phyloP scores from a whole-genome alignment of 2,113 vertebrate species.

The Turnix velox region DNA sequence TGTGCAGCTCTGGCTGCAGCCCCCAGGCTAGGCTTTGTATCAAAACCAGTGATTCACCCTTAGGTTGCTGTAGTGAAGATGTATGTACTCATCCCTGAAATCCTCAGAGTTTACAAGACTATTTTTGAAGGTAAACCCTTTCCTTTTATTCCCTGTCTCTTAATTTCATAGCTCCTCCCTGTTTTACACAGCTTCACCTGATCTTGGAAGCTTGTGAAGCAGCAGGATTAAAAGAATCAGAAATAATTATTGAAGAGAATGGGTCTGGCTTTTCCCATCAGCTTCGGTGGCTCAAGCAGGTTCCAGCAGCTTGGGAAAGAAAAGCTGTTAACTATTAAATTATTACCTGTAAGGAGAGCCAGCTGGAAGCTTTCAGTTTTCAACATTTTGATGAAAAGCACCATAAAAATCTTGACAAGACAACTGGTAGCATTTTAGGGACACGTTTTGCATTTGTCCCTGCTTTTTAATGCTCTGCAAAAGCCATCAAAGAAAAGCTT shows the following conservation, averaged over 20 bases:
- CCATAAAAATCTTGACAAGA: conserved; percentile 51
- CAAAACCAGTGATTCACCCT: background rate
- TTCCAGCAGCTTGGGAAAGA: conserved; percentile 42
- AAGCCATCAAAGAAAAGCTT: conserved; percentile 23
- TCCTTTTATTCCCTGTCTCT: background rate
- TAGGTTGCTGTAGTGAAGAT: background rate
- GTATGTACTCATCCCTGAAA: background rate
- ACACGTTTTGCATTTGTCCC: background rate
- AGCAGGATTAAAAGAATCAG: background rate
- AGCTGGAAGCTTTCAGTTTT: conserved; percentile 58
- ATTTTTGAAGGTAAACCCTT: background rate
- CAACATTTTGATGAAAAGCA: conserved; percentile 61
- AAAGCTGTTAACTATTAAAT: conserved; percentile 58
- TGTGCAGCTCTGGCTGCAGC: background rate
- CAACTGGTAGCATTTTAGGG: conserved; percentile 1
- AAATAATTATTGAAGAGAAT: conserved; percentile 14
- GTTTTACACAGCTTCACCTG: background rate
- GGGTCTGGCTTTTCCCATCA: conserved; percentile 23
- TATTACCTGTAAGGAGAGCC: conserved; percentile 54
- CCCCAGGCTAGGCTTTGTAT: background rate
- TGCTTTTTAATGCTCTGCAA: background rate
- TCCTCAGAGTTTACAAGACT: background rate
- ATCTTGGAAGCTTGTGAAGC: background rate
- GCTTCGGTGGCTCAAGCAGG: conserved; percentile 6
- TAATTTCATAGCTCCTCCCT: background rate